These are phyloP conservation scores for Anthophora plumipes DNA, from an alignment of 2,888 invertebrate species.

Conservation along the genomic window DNA sequence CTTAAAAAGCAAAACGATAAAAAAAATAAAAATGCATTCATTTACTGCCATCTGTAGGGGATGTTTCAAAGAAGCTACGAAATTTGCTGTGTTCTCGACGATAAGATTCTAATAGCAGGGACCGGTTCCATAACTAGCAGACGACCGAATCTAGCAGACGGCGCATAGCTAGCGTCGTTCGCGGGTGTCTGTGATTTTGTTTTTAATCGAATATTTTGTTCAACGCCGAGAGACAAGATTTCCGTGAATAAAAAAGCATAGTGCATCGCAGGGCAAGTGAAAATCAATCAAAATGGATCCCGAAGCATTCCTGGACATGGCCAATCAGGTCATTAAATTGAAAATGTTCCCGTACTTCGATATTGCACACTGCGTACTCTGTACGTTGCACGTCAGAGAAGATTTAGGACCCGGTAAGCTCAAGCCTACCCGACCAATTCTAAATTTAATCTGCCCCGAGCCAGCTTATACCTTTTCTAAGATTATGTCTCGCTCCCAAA, in stretches of 20 bases:
- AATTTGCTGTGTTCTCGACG: conserved; percentile 16
- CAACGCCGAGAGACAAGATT: conserved; percentile 10
- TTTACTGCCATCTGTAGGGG: conserved; percentile 47
- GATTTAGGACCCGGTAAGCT: conserved; percentile 95
- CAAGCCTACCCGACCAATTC: conserved; percentile 78
- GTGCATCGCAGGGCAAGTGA: conserved; percentile 10
- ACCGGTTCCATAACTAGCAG: conserved; percentile 69
- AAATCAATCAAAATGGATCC: conserved; percentile 90
- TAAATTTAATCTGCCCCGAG: conserved; percentile 81
- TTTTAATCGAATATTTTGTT: conserved; percentile 49
- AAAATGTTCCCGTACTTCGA: conserved; percentile 99
- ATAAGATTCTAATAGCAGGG: conserved; percentile 43
- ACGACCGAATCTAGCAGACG: conserved; percentile 75
- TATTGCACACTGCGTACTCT: conserved; percentile 97
- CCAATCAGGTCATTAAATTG: conserved; percentile 98
- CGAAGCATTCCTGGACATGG: conserved; percentile 98
- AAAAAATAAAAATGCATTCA: background rate
- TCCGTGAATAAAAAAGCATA: background rate
- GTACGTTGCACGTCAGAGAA: conserved; percentile 97
- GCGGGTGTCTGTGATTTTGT: conserved; percentile 71
- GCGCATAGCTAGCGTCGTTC: conserved; percentile 74
- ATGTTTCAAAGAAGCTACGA: conserved; percentile 8
- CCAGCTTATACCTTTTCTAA: conserved; percentile 70
- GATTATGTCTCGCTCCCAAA: conserved; percentile 48
- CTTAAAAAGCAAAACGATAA: background rate